A percentile compares a stretch with the other conserved stretches of the same genome.
These are phyloP conservation scores for Drosophila longiperda DNA, from an alignment of 2,888 invertebrate genomes.

Conservation along the genomic window DNA sequence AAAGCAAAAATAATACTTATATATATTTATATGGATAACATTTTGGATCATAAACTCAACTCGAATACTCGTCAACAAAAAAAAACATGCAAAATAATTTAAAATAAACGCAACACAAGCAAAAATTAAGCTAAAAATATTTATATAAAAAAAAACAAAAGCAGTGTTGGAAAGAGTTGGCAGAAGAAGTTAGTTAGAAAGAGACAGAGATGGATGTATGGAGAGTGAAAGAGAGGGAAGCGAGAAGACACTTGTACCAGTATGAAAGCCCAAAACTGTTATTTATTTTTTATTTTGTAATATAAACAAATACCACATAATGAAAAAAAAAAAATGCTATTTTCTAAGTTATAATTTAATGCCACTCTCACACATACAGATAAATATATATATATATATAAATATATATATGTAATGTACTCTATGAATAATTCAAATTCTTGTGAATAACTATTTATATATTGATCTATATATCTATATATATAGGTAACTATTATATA, in stretches of 20 bases:
- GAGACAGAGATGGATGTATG: slow-evolving; percentile 2
- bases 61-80: slow-evolving; percentile 61
- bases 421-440: slow-evolving; percentile 73
- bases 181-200: slow-evolving; percentile 18
- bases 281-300: slow-evolving; percentile 79
- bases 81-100: slow-evolving; percentile 12
- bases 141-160: slow-evolving; percentile 7
- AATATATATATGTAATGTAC: slow-evolving; percentile 46
- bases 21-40: slow-evolving; percentile 38
- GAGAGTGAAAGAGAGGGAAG: neutral
- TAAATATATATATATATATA: slow-evolving; percentile 23
- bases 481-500: slow-evolving; percentile 49
- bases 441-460: slow-evolving; percentile 80
- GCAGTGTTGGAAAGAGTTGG: slow-evolving; percentile 22
- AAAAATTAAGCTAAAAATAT: slow-evolving; percentile 27
- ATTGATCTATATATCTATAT: slow-evolving; percentile 54
- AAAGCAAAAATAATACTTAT: slow-evolving; percentile 34
- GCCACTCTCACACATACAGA: slow-evolving; percentile 39
- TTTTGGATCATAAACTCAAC: slow-evolving; percentile 67
- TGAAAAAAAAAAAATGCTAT: slow-evolving; percentile 12
- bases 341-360: slow-evolving; percentile 53
- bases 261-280: slow-evolving; percentile 78
- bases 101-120: slow-evolving; percentile 9
- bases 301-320: slow-evolving; percentile 28
- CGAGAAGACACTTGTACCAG: slow-evolving; percentile 71